Base-by-base conservation (phyloP, 2,113 vertebrate species). In the Indicator maculatus region DNA sequence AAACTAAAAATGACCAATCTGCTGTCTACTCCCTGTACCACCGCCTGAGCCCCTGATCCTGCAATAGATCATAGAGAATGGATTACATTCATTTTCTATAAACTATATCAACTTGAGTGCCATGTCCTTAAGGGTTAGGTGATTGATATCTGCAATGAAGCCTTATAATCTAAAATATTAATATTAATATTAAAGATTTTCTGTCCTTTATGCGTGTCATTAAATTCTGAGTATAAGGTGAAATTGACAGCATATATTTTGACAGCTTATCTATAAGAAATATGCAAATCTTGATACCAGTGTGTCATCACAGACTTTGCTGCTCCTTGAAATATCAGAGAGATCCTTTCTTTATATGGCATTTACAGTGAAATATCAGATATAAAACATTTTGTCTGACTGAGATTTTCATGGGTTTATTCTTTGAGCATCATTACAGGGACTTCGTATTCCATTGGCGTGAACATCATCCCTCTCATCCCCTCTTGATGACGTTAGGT, bases 121-220 rank as follows among this genome's bases (percentile, higher is more conserved):
- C 97, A 96, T 96, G 95, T 98, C 98, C 97, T 98, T 98, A 98
- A 98, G 97, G 97, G 96, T 96, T 98, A 94, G 96, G 94, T 98
- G 97, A 98, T 97, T 97, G 98, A 98, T 98, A 98, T 95, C 97
- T 96, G 96, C 97, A 97, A 97, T 97, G 97, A 97, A 63, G 97
- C 97, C 97, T 98, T 98, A 98, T 97, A 97, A 98, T 97, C 97
- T 97, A 96, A 98, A 98, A 98, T 98, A 98, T 98, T 98, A 98
- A 98, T 98, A 98, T 98, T 98, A 98, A 98, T 98, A 98, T 98
- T 98, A 98, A 98, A 98, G 98, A 98, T 98, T 98, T 98, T 97
- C 98, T 97, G 97, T 98, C 98, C 97, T 98, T 98, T 98, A 98
- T 95, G 96, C 85, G 96, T 96, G 95, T 97, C 97, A 97, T 98